Evolutionary conservation across 2,888 invertebrate genomes (phyloP).

Genomic region (Drosophila sordidula): DNA sequence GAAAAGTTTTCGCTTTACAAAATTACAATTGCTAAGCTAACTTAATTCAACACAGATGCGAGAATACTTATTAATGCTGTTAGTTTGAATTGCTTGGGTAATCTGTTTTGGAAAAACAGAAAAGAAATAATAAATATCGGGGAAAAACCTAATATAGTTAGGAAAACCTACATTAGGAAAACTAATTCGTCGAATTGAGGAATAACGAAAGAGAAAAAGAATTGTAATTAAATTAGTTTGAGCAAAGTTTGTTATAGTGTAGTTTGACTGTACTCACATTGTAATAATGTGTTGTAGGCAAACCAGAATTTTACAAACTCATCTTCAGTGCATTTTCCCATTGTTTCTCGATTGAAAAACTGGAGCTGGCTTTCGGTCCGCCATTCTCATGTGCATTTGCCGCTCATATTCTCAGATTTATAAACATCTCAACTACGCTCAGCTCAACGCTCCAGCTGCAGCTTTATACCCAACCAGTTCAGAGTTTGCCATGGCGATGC

Average conservation of each 20-base stretch:
- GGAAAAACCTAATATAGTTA: background rate
- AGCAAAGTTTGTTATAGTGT: background rate
- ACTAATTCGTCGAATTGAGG: background rate
- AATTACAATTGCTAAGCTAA: background rate
- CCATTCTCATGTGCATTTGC: slow-evolving; percentile 34
- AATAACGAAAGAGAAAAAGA: background rate
- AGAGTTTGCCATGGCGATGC: slow-evolving; percentile 62
- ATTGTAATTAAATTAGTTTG: too few species aligned
- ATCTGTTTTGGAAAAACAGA: background rate
- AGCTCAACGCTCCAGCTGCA: slow-evolving; percentile 5
- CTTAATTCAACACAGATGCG: background rate
- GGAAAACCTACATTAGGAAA: background rate
- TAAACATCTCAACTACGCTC: slow-evolving; percentile 29
- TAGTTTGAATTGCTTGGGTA: background rate
- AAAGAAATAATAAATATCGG: background rate
- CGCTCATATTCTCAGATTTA: slow-evolving; percentile 34
- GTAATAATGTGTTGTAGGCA: background rate
- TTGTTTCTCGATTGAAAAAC: slow-evolving; percentile 22
- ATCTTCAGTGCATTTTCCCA: slow-evolving; percentile 18
- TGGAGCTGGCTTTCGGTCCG: slow-evolving; percentile 23
- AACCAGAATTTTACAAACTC: background rate
- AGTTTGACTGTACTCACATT: slow-evolving; percentile 3
- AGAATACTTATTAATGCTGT: background rate
- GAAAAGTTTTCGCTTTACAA: background rate
- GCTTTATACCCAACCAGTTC: slow-evolving; percentile 46